phyloP scores from a whole-genome alignment of 1,140 invertebrate species.

The Rhagoletis pomonella region DNA sequence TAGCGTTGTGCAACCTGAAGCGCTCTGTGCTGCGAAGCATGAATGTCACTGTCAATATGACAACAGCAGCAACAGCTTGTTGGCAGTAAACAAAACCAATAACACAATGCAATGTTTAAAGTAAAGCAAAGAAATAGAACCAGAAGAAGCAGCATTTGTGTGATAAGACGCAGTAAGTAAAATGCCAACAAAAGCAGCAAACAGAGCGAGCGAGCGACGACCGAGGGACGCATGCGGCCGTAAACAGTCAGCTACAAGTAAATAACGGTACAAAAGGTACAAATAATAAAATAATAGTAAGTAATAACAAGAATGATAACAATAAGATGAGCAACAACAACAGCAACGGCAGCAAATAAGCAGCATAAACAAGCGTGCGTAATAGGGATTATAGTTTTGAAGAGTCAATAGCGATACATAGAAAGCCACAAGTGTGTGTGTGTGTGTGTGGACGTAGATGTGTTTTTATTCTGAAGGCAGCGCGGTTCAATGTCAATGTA shows the following conservation, averaged over 20 bases:
- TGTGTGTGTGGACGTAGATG: neutral
- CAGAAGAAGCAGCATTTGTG: neutral
- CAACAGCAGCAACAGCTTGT: slow-evolving; percentile 16
- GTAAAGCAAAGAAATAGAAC: neutral
- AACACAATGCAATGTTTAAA: neutral
- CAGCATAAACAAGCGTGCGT: neutral
- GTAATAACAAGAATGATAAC: neutral
- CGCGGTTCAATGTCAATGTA: slow-evolving; percentile 18
- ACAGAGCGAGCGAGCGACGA: neutral
- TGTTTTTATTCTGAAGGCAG: no score
- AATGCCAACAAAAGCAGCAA: no score
- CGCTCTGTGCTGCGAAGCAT: slow-evolving; percentile 16
- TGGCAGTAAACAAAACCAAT: slow-evolving; percentile 1
- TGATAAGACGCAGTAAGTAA: neutral
- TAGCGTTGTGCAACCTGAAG: slow-evolving; percentile 4
- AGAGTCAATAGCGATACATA: neutral
- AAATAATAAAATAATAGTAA: slow-evolving; percentile 16
- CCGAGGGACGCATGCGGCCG: neutral
- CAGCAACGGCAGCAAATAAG: neutral
- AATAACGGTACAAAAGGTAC: slow-evolving; percentile 16
- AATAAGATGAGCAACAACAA: neutral
- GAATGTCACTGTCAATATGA: slow-evolving; percentile 48
- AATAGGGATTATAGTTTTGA: neutral
- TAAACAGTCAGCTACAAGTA: neutral
- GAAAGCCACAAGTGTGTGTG: neutral